Base-by-base conservation (phyloP, 2,797 vertebrate species). In the Holocentrus rufus region DNA sequence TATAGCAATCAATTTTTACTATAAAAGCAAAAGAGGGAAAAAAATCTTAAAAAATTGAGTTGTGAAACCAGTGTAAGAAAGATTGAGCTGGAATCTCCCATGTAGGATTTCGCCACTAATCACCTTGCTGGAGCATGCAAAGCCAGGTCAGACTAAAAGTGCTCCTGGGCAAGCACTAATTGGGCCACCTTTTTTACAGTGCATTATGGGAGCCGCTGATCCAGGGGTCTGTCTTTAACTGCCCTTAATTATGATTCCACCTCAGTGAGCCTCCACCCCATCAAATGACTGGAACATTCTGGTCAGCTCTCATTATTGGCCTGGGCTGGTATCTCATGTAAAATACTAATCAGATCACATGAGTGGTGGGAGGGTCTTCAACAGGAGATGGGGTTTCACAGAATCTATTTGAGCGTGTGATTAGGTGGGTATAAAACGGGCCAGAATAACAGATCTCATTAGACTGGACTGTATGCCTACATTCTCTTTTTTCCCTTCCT, bases 281-380 rank as follows among this genome's bases (percentile, higher is more conserved):
- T 84, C 84, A 88, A 90, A 89, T 82, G 87, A 88, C 84, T 87
- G 90, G 90, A 91, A 91, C 85, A 83, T 91, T 88, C 85, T 88
- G 85, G 86, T 86, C 82, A 85, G 87, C 79, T 82, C 84, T 85
- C 82, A 88, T 91, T 88, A 90, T 84, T 89, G 82, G 82, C 84
- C 81, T 44, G 58, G 81, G 78, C 80, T 83, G 82, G 79, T 77
- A 85, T 88, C 85, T 87, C 83, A 90, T 87, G 87, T 88, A 88
- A 89, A 92, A 90, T 79, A 83, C 85, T 87, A 89, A 91, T 88
- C 85, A 89, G 90, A 90, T 90, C 90, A 90, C 77, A 91, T 78
- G 84, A 89, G 87, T 80, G 82, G 77, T 83, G 69, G 81, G 85
- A 77, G 81, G 74, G 85, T 87, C 88, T 85, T 88, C 79, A 88